Percentiles rank a stretch among this genome's conserved stretches.
Evolutionary conservation across 1,140 invertebrate genomes (phyloP).

Genomic region (Pogonomyrmex californicus): DNA sequence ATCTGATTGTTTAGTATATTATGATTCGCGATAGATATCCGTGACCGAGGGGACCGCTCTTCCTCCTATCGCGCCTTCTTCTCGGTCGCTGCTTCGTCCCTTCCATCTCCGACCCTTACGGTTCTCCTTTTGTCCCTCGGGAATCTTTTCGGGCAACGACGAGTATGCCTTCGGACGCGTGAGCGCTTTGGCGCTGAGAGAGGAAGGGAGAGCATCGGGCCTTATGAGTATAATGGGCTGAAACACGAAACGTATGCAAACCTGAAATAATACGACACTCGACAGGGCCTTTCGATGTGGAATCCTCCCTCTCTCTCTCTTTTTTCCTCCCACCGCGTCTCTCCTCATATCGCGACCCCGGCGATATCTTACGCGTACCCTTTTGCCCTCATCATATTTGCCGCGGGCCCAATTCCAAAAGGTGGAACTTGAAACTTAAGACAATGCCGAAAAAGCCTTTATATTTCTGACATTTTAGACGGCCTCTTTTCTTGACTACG

Average conservation of each 20-base stretch:
- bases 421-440: slow-evolving; percentile 78
- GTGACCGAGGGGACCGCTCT: slow-evolving; percentile 62
- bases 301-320: slow-evolving; percentile 39
- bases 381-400: slow-evolving; percentile 75
- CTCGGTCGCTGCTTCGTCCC: slow-evolving; percentile 40
- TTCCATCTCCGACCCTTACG: slow-evolving; percentile 22
- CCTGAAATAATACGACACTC: slow-evolving; percentile 80
- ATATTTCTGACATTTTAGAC: slow-evolving; percentile 21
- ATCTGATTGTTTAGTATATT: slow-evolving; percentile 58
- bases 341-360: slow-evolving; percentile 45
- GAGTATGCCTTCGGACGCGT: slow-evolving; percentile 47
- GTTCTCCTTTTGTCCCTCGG: slow-evolving; percentile 34
- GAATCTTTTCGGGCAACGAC: slow-evolving; percentile 60
- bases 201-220: slow-evolving; percentile 12
- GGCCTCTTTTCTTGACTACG: neutral
- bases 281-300: slow-evolving; percentile 64
- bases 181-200: slow-evolving; percentile 40
- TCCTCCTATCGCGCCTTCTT: slow-evolving; percentile 30
- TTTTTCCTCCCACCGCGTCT: neutral
- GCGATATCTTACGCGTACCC: slow-evolving; percentile 65
- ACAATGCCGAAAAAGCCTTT: slow-evolving; percentile 75
- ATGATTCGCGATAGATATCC: slow-evolving; percentile 69
- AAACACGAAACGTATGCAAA: slow-evolving; percentile 79
- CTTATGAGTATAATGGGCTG: slow-evolving; percentile 73
- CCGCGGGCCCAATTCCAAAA: slow-evolving; percentile 61